phyloP scores from a whole-genome alignment of 2,888 invertebrate species.

The Ectemnius continuus region DNA sequence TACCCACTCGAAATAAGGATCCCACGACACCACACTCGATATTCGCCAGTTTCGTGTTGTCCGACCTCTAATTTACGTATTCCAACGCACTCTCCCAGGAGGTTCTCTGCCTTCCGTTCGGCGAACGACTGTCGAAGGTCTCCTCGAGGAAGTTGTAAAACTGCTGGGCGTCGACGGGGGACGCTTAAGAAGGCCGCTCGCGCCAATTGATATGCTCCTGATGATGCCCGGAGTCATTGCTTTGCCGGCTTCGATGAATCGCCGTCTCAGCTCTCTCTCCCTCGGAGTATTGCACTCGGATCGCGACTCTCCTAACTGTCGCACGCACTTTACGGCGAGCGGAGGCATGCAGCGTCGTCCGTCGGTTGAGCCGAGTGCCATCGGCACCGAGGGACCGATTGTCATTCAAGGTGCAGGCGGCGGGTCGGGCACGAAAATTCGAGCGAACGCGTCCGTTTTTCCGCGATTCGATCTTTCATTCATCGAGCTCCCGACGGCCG shows the following conservation, averaged over 20 bases:
- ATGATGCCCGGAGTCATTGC: constrained; percentile 29
- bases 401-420: background rate
- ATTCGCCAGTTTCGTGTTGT: too few relatives aligned
- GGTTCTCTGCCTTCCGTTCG: constrained; percentile 4
- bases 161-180: constrained; percentile 66
- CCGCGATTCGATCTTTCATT: constrained; percentile 54
- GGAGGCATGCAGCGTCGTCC: background rate
- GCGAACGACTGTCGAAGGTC: constrained; percentile 22
- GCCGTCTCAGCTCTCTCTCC: background rate
- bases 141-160: constrained; percentile 74
- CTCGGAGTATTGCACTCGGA: too few relatives aligned
- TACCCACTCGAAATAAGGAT: too few relatives aligned
- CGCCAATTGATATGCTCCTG: constrained; percentile 57
- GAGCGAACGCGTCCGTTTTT: constrained; percentile 34
- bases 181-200: constrained; percentile 43
- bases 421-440: constrained; percentile 39
- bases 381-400: too few relatives aligned
- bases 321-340: background rate
- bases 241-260: constrained; percentile 2
- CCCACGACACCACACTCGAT: too few relatives aligned
- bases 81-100: background rate
- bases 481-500: constrained; percentile 55
- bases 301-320: too few relatives aligned
- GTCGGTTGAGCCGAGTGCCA: too few relatives aligned
- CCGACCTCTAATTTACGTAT: too few relatives aligned